Conservation (phyloP, 2,113 vertebrate species). For the Silurus glanis region DNA sequence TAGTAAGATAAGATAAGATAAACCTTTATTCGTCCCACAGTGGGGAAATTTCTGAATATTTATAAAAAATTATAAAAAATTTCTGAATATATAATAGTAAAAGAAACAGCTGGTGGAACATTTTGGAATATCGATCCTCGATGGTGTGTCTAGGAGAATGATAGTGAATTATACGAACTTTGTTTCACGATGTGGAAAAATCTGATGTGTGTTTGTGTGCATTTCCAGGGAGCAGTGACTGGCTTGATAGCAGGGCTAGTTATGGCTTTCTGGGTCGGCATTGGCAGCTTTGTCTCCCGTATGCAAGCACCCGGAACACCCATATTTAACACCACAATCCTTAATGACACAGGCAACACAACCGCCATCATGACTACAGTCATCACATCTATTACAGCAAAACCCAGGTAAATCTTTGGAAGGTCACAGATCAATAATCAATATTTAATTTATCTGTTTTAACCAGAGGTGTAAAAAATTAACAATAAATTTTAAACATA, state of each 20-base stretch:
- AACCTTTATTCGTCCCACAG: too few species aligned
- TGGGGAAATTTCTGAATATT: too few species aligned
- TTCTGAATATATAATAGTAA: too few species aligned
- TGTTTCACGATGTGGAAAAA: background rate
- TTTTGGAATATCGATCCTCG: too few species aligned
- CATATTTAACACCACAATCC: constrained; percentile 55
- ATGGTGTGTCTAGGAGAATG: too few species aligned
- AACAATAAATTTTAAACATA: background rate
- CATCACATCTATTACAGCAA: constrained; percentile 50
- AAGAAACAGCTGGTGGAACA: too few species aligned
- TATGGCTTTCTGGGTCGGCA: constrained; percentile 96
- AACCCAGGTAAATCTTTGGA: constrained; percentile 64
- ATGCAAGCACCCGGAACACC: background rate
- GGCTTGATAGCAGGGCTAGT: constrained; percentile 80
- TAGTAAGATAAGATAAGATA: too few species aligned
- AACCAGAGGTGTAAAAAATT: background rate
- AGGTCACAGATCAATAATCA: background rate
- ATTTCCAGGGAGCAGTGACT: constrained; percentile 79
- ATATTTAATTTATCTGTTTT: background rate
- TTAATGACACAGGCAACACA: constrained; percentile 66
- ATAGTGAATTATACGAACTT: background rate
- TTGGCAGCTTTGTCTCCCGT: constrained; percentile 77
- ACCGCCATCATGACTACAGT: constrained; percentile 62
- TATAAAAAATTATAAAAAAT: too few species aligned
- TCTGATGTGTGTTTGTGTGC: background rate